A percentile compares a stretch with the other conserved stretches of the same genome.
These are phyloP conservation scores for Galeopterus variegatus DNA, from an alignment of 2,113 vertebrate genomes.

Conservation along the genomic window DNA sequence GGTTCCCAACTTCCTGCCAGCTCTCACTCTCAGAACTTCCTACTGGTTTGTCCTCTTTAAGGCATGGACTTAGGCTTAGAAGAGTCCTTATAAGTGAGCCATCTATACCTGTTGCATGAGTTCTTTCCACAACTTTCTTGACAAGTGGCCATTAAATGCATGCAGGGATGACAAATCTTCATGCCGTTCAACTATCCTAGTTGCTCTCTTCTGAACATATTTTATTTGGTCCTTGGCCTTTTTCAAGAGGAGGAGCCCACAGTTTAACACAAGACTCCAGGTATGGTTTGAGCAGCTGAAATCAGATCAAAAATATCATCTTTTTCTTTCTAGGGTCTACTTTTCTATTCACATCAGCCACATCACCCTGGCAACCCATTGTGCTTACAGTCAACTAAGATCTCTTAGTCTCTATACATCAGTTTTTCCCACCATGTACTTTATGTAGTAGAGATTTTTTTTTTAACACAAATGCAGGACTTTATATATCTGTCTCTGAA, in stretches of 20 bases:
- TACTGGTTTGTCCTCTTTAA: constrained; percentile 23
- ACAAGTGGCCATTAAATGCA: neutral
- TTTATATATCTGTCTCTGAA: constrained; percentile 34
- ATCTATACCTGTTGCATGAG: neutral
- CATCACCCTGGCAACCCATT: constrained; percentile 19
- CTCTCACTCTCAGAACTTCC: neutral
- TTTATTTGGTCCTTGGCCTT: neutral
- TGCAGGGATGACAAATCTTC: neutral
- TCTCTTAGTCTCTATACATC: constrained; percentile 21
- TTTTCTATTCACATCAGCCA: neutral
- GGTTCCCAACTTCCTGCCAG: neutral
- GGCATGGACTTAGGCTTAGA: neutral
- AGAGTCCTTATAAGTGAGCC: neutral
- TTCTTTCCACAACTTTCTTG: neutral
- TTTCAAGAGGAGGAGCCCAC: neutral
- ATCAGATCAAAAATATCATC: neutral
- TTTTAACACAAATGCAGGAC: neutral
- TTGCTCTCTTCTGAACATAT: neutral
- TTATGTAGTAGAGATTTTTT: neutral
- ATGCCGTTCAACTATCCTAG: neutral
- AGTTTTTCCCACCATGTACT: neutral
- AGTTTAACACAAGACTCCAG: neutral
- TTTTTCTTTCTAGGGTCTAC: neutral
- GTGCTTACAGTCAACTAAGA: neutral
- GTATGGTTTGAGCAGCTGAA: neutral